These are phyloP conservation scores for Timandra comae DNA, from an alignment of 2,888 invertebrate genomes.

Conservation along the genomic window DNA sequence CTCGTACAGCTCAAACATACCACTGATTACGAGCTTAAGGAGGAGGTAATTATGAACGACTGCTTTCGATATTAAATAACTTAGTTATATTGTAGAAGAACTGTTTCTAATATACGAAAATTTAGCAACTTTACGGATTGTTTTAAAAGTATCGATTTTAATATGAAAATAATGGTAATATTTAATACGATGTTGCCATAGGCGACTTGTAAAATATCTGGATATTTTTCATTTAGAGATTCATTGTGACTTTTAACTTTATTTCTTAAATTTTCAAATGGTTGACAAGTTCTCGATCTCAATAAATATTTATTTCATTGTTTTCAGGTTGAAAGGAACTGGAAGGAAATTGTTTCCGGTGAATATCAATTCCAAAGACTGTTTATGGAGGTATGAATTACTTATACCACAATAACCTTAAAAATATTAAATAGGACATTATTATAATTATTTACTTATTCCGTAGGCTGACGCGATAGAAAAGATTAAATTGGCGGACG, in stretches of 20 bases:
- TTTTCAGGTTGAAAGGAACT: conserved; percentile 79
- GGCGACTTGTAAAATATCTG: no score
- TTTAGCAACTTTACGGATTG: no score
- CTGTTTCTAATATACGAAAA: not conserved
- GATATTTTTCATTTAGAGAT: no score
- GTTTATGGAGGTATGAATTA: conserved; percentile 76
- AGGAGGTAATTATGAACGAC: conserved; percentile 79
- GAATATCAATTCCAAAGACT: conserved; percentile 87
- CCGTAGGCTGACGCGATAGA: conserved; percentile 72
- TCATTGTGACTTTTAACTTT: no score
- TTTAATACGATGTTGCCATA: no score
- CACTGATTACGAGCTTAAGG: conserved; percentile 84
- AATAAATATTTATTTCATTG: conserved; percentile 1
- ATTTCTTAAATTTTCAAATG: no score
- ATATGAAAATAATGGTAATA: no score
- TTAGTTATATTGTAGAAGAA: not conserved
- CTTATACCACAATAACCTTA: conserved; percentile 1
- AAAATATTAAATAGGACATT: no score
- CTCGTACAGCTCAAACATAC: conserved; percentile 85
- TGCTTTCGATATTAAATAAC: not conserved
- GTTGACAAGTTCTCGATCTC: no score
- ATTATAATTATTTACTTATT: conserved; percentile 2
- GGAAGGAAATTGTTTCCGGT: conserved; percentile 84
- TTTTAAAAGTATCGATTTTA: no score
- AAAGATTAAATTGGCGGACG: conserved; percentile 59